Base-by-base conservation (phyloP, 2,888 invertebrate genomes). In the Copidosoma aretas region DNA sequence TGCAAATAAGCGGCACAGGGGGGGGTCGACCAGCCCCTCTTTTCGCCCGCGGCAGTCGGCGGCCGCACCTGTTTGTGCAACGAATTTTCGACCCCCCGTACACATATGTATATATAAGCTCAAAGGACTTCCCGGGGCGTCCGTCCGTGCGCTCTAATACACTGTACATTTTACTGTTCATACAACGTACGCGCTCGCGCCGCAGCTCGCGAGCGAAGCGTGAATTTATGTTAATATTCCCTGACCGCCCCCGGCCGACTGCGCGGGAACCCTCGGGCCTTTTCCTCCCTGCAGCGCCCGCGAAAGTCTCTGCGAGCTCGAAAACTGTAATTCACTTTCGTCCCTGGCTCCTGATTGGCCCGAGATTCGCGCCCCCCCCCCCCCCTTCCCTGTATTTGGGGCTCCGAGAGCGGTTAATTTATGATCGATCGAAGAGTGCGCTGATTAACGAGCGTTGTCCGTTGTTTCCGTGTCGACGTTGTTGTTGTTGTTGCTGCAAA, bases 191-290 rank as follows among this genome's bases (percentile, higher is more conserved):
- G 32, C 8, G 32, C 32, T 3, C 32, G 32, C 8, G 32, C 8
- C 8, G 8, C 32, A 32, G n/a, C 41, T 41, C 41, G 15, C 43
- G 43, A 17, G 43, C 43, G 17, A 46, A 46, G 43, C 43, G 43
- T 46, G 43, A 46, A 46, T 46, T 46, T 46, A 46, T 46, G 43
- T 46, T 46, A 46, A 46, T 46, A 46, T 46, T 41, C 10, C 41
- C 14, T 14, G 8, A 14, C n/a, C n/a, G n/a, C n/a, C n/a, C n/a
- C n/a, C n/a, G n/a, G n/a, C n/a, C n/a, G n/a, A n/a, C n/a, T n/a
- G n/a, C n/a, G n/a, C n/a, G n/a, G n/a, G n/a, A n/a, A 17, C 1
- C 43, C 43, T 46, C 43, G 43, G 43, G 43, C 43, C 17, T 12
- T 17, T 17, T 46, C 43, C 8, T 46, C 12, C 12, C 14, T 12